phyloP scores from a whole-genome alignment of 1,140 invertebrate species.

The Cyrtorhinus lividipennis region DNA sequence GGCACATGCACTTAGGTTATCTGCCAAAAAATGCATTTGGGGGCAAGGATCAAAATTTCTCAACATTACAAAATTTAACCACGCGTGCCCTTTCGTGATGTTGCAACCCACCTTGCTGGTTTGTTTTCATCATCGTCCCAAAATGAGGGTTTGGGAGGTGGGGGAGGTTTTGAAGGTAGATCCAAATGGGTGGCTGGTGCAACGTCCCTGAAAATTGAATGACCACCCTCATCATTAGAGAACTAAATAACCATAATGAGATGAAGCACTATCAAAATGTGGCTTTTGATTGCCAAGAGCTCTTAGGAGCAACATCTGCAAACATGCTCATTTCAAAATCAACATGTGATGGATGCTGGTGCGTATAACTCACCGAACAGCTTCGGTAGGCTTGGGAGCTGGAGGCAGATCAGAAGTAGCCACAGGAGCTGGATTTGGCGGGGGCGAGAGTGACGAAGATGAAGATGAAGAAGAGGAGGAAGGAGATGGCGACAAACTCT shows the following conservation, averaged over 20 bases:
- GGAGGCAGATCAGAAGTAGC: background rate
- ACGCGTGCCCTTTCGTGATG: too few relatives aligned
- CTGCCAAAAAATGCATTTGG: too few relatives aligned
- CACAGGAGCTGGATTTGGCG: background rate
- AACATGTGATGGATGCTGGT: too few relatives aligned
- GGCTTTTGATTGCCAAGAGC: background rate
- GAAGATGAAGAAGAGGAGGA: background rate
- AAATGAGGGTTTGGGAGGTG: background rate
- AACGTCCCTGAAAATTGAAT: background rate
- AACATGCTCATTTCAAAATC: background rate
- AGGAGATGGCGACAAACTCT: background rate
- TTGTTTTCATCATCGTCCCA: background rate
- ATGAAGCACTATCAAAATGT: background rate
- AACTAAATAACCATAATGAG: background rate
- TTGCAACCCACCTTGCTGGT: background rate
- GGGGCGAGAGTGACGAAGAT: background rate
- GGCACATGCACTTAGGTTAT: too few relatives aligned
- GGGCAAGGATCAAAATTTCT: too few relatives aligned
- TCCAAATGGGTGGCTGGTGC: background rate
- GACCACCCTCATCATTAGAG: background rate
- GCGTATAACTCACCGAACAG: constrained; percentile 7
- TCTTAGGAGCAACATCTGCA: background rate
- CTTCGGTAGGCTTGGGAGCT: background rate
- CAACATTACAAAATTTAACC: too few relatives aligned
- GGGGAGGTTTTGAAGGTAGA: background rate